These are phyloP conservation scores for Ornithorhynchus anatinus DNA, from an alignment of 2,113 vertebrate species.

Conservation along the genomic window DNA sequence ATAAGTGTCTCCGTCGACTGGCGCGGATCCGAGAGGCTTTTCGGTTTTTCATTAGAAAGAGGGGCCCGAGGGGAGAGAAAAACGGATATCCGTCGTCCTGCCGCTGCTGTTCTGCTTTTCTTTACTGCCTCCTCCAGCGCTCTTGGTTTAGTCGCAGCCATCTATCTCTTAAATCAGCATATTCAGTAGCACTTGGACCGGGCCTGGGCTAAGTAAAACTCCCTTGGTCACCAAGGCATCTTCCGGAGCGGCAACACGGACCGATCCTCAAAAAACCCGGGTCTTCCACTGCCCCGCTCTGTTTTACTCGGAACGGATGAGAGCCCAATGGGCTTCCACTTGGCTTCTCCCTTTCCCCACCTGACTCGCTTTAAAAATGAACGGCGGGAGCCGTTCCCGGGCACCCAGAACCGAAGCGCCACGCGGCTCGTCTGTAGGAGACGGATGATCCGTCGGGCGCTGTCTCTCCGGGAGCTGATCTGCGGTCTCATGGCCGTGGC, in stretches of 20 bases:
- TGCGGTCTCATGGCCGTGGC: too few relatives aligned
- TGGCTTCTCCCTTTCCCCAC: conserved; percentile 54
- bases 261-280: conserved; percentile 53
- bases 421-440: too few relatives aligned
- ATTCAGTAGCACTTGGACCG: conserved; percentile 47
- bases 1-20: conserved; percentile 4
- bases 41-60: conserved; percentile 35
- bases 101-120: conserved; percentile 26
- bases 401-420: too few relatives aligned
- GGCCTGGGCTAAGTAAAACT: conserved; percentile 52
- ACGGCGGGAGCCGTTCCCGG: too few relatives aligned
- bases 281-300: conserved; percentile 30
- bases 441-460: too few relatives aligned
- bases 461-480: too few relatives aligned
- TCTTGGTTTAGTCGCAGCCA: conserved; percentile 25
- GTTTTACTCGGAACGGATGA: conserved; percentile 26
- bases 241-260: conserved; percentile 40
- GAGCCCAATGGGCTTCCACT: conserved; percentile 33
- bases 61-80: neutral
- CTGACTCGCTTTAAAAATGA: conserved; percentile 41
- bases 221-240: conserved; percentile 43
- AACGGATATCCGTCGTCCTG: conserved; percentile 16
- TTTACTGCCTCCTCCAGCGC: conserved; percentile 30
- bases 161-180: conserved; percentile 52
- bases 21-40: conserved; percentile 16